Base-by-base conservation (phyloP, 2,888 invertebrate genomes). In the Hydroisotoma schaefferi region DNA sequence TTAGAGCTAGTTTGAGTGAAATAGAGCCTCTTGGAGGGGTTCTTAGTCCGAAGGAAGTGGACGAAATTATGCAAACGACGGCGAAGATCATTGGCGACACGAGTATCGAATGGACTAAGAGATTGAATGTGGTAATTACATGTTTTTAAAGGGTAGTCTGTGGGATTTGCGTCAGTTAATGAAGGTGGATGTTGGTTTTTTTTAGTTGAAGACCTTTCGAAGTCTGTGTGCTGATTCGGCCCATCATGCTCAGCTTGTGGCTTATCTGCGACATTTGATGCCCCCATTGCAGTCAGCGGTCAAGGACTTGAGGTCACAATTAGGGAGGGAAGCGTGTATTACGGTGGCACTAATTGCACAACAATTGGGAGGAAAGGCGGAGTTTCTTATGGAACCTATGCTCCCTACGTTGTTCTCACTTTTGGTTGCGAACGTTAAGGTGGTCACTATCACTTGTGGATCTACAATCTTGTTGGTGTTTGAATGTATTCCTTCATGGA, bases 341-440 rank as follows among this genome's bases (percentile, higher is more conserved):
- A 93, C 95, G 0, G 86, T 97, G 73, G 93, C 95, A 40, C 94
- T 87, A 80, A 83, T 95, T 80, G 87, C 94, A 51, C 90, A 93
- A 78, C 84, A 85, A 53, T 77, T 98, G 55, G 86, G 87, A 60
- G 85, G 83, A 73, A 91, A 89, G 76, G 83, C 90, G 72, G 94
- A 95, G 71, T 87, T 87, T 75, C 88, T 92, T 79, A 87, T 89
- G 43, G 87, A 94, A 76, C 83, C 85, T 68, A 83, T 95, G 55
- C 78, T 98, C 49, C 88, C 88, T 67, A 84, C 85, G 72, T 79
- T 98, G 27, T 90, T 98, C 75, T 87, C 87, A 76, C 83, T 97
- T 61, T 90, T 97, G 77, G 93, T 91, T 74, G 98, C 95, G 77
- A 91, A 92, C 70, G 95, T 94, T 67, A 98, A 97, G 84, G 90